Evolutionary conservation across 2,888 invertebrate species (phyloP), one percentile per base, ranked within the genome.

Genomic region (Archaeoteleia sp.): DNA sequence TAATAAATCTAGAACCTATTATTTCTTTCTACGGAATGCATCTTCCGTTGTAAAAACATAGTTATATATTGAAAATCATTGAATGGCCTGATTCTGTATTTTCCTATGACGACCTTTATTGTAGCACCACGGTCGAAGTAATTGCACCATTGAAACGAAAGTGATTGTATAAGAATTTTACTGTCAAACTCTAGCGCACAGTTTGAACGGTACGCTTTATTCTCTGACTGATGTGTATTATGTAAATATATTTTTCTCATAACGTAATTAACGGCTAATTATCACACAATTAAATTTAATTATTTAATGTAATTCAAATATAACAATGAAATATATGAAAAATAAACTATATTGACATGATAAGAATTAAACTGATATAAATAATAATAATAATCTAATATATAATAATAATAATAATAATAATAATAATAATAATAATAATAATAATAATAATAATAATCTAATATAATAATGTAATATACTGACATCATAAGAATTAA

Each of bases 121-220:
- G 39, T 30, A 32, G 20, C 32, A 46, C 39, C 57, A 46, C 30
- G 46, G 39, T 57, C 57, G 39, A 45, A 15, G 32, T 40, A 55
- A 39, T 57, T 46, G 57, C 23, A 10, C 13, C 34, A 45, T 30
- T 32, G 23, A n/a, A 46, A 57, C 39, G 57, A 57, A 57, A 57
- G 57, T 57, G 57, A 57, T 57, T 57, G 57, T 57, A 57, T 29
- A 57, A 48, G 14, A 35, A 46, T 55, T 46, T 57, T 32, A 20
- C 17, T 15, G 34, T 54, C 35, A 43, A 27, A 39, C 14, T 23
- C 30, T 9, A 40, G 17, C 8, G 12, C 17, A 40, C 30, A 25
- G 20, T 51, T 7, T 23, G 12, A 35, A 35, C 27, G 37, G 15
- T 39, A 37, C 25, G 37, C 15, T 49, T 37, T 27, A 37, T 49